Percentiles rank a stretch among this genome's conserved stretches.
phyloP scores from a whole-genome alignment of 2,888 invertebrate genomes.

The Drosophila pseudotalamancana region DNA sequence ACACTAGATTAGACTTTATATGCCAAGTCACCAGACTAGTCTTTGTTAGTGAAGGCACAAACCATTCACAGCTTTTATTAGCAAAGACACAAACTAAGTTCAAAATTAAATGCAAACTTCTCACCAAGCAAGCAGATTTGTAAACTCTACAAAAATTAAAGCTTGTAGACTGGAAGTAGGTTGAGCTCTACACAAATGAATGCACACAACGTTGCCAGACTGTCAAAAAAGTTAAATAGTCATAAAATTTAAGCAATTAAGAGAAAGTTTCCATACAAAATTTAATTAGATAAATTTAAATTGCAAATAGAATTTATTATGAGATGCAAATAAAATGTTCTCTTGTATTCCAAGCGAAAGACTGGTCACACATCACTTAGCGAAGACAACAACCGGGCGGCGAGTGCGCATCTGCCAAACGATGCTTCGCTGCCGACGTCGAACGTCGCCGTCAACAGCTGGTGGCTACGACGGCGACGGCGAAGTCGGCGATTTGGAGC shows the following conservation, averaged over 20 bases:
- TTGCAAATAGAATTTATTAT: neutral
- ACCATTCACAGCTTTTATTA: neutral
- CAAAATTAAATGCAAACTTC: neutral
- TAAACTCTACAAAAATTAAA: neutral
- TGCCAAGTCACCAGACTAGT: no score
- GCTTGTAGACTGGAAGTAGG: constrained; percentile 42
- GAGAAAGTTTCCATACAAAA: accelerated
- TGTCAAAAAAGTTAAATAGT: neutral
- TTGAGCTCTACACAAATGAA: neutral
- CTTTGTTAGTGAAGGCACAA: neutral
- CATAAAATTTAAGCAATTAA: neutral
- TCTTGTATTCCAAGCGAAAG: neutral
- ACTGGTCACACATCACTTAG: constrained; percentile 21
- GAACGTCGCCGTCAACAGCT: constrained; percentile 31
- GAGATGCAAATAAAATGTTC: neutral
- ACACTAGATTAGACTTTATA: no score
- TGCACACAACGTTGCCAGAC: constrained; percentile 22
- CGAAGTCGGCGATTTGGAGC: constrained; percentile 16
- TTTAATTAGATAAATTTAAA: neutral
- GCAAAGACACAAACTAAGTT: neutral
- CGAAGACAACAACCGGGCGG: constrained; percentile 23
- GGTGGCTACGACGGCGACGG: no score
- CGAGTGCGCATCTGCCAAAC: constrained; percentile 36
- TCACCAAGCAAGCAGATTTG: constrained; percentile 10
- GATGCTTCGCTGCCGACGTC: constrained; percentile 17